Conservation (phyloP, 2,113 vertebrate species). For the Saimiri boliviensis region DNA sequence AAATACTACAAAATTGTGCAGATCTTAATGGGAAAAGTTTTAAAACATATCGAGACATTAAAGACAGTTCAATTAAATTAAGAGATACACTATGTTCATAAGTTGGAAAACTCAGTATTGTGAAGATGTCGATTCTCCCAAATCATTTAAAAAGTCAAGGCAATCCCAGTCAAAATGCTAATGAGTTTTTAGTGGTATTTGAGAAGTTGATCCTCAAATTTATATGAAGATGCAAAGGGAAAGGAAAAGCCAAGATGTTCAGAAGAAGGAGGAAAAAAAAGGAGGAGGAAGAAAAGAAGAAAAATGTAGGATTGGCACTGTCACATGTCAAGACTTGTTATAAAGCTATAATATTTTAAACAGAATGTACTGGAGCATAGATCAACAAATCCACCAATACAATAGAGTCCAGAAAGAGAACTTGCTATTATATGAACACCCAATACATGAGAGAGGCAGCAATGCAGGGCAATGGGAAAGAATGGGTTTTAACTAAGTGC, state of each 20-base stretch:
- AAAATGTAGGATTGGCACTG: not conserved
- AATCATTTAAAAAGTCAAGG: not conserved
- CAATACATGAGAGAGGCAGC: not conserved
- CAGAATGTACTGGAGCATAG: not conserved
- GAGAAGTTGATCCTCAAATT: not conserved
- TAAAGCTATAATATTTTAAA: not conserved
- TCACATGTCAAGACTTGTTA: not conserved
- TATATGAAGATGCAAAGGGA: not conserved
- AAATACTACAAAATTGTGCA: not conserved
- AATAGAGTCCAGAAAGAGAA: not conserved
- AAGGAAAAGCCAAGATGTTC: not conserved
- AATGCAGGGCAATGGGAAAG: not conserved
- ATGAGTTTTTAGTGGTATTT: not conserved
- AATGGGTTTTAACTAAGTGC: not conserved
- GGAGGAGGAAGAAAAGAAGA: not conserved
- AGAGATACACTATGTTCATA: not conserved
- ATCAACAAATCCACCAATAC: not conserved
- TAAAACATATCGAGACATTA: not conserved
- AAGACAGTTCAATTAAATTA: not conserved
- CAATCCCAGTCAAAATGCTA: not conserved
- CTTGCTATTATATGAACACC: not conserved
- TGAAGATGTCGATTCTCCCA: not conserved
- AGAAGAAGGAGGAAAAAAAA: not conserved
- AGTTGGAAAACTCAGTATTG: not conserved
- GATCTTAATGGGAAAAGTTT: not conserved